Conservation (phyloP, 2,888 invertebrate genomes). For the Drosophila borealis region DNA sequence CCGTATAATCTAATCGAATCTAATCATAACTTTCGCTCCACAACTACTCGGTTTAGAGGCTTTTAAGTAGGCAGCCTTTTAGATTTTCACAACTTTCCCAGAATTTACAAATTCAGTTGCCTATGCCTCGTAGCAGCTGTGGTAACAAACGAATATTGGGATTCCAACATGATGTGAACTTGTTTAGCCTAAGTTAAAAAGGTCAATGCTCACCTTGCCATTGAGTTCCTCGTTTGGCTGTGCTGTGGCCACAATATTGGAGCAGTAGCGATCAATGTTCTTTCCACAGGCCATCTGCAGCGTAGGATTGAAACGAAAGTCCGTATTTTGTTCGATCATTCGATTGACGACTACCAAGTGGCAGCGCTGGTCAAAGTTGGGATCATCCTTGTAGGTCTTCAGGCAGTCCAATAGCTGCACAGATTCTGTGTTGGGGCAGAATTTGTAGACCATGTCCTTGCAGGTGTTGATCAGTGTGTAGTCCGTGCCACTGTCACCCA, state of each 20-base stretch:
- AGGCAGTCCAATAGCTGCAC: constrained; percentile 91
- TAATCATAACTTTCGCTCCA: background rate
- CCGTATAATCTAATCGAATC: background rate
- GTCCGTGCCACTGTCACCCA: constrained; percentile 94
- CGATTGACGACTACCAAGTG: constrained; percentile 93
- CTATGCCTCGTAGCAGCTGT: background rate
- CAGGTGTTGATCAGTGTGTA: constrained; percentile 93
- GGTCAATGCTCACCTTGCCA: constrained; percentile 87
- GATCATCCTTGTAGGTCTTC: constrained; percentile 91
- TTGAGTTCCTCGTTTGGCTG: constrained; percentile 90
- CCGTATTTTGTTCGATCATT: constrained; percentile 95
- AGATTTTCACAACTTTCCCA: too few relatives aligned
- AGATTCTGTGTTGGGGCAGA: constrained; percentile 91
- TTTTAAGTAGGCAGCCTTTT: too few relatives aligned
- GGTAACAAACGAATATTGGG: too few relatives aligned
- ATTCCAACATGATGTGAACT: background rate
- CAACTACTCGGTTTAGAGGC: too few relatives aligned
- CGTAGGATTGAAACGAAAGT: constrained; percentile 94
- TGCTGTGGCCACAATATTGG: constrained; percentile 86
- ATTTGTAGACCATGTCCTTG: constrained; percentile 93
- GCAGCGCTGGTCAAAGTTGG: constrained; percentile 93
- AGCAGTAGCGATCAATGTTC: constrained; percentile 92
- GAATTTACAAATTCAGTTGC: too few relatives aligned
- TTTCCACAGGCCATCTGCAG: constrained; percentile 92
- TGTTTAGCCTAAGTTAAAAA: background rate